Base-by-base conservation (phyloP, 1,140 invertebrate genomes). In the Aradophagus sp. region DNA sequence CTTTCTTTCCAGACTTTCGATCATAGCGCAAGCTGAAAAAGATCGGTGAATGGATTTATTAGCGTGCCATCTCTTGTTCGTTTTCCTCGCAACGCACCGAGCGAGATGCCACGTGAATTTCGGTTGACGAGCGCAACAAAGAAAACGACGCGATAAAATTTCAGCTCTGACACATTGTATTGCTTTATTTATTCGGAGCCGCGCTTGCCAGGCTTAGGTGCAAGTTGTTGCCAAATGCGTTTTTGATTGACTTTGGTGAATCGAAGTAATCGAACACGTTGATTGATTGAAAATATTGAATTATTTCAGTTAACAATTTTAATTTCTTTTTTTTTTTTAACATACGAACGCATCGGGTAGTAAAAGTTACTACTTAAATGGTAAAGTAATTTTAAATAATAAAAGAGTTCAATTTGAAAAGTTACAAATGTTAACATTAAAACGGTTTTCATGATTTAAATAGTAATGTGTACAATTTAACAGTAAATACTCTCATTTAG, bases 11-110 rank as follows among this genome's bases (percentile, higher is more conserved):
- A 11, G 0, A n/a, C n/a, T n/a, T n/a, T 14, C 11, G 38, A 12
- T 6, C 32, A 31, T 34, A 19, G 26, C 31, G 44, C 44, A 58
- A 56, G 58, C 58, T 63, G 53, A 58, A 52, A 45, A 63, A 58
- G 52, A 56, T 69, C 50, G 41, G 44, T 48, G 61, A 55, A 65
- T 61, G 55, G 68, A 65, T 72, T 72, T 72, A 61, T 66, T 72
- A 61, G 48, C 19, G 59, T 53, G 29, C 59, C 59, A 71, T 71
- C 59, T 65, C 61, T 56, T 56, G 29, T 61, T 52, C 68, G 59
- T 72, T 72, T 65, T 50, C 61, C 48, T 59, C 65, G 53, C 59
- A 59, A 35, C 45, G 56, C 31, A 47, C 14, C 31, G 7, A 69
- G 50, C 16, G 26, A 41, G 39, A 32, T 56, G 17, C 56, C 48